These are phyloP conservation scores for Brachystomella parvula DNA, from an alignment of 1,140 invertebrate species.

Conservation along the genomic window DNA sequence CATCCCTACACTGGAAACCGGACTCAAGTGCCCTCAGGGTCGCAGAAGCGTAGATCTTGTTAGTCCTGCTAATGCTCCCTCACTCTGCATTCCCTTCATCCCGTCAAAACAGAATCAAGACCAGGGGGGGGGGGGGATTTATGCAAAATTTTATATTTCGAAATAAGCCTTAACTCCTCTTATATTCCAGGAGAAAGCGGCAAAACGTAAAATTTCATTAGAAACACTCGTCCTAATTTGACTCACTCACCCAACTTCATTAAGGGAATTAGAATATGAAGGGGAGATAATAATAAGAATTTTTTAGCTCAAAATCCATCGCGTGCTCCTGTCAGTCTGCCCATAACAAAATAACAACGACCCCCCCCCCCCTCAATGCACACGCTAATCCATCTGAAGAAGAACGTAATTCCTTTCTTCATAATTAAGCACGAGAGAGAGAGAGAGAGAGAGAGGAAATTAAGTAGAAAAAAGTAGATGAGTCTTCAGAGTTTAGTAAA, in stretches of 20 bases:
- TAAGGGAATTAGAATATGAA: constrained; percentile 3
- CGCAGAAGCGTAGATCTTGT: neutral
- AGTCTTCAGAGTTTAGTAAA: neutral
- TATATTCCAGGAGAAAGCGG: neutral
- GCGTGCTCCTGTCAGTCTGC: neutral
- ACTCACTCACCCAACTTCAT: neutral
- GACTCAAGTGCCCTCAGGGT: neutral
- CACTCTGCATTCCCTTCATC: neutral
- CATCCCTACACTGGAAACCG: neutral
- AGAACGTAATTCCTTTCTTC: constrained; percentile 11
- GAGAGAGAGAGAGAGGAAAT: neutral
- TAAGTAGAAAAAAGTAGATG: constrained; percentile 9
- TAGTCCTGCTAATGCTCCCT: neutral
- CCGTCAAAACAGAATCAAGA: no score
- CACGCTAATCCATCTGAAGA: neutral
- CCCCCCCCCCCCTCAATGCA: neutral
- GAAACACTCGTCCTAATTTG: neutral
- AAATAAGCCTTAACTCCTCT: no score
- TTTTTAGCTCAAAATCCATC: constrained; percentile 22
- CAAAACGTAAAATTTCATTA: neutral
- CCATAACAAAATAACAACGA: neutral
- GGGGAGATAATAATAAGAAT: constrained; percentile 1
- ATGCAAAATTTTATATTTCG: neutral
- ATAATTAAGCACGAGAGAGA: constrained; percentile 8
- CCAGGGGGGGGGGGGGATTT: neutral